phyloP scores from a whole-genome alignment of 2,797 vertebrate genomes.

The Eurystomus glaucurus region DNA sequence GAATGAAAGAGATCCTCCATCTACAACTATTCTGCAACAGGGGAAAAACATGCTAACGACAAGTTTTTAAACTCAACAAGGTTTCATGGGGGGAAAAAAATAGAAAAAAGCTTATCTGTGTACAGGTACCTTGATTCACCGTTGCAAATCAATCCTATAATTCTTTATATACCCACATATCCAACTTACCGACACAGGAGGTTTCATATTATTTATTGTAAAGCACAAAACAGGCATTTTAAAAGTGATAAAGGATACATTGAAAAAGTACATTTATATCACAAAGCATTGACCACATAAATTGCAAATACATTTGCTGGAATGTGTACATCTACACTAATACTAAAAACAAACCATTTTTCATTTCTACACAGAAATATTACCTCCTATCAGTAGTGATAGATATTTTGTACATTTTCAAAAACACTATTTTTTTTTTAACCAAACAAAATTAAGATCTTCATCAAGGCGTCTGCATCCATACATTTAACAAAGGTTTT shows the following conservation, averaged over 20 bases:
- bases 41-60: conserved; percentile 82
- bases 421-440: conserved; percentile 93
- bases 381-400: conserved; percentile 93
- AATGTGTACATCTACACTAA: conserved; percentile 99
- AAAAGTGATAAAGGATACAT: conserved; percentile 99
- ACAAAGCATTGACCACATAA: conserved; percentile 98
- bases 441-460: conserved; percentile 99
- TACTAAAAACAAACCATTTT: conserved; percentile 99
- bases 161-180: conserved; percentile 87
- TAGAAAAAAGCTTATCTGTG: conserved; percentile 65
- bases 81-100: conserved; percentile 27
- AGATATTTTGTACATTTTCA: conserved; percentile 92
- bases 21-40: conserved; percentile 85
- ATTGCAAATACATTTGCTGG: conserved; percentile 97
- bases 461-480: conserved; percentile 99
- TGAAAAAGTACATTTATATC: conserved; percentile 99
- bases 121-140: conserved; percentile 83
- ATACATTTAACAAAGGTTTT: conserved; percentile 99
- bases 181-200: conserved; percentile 99
- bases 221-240: conserved; percentile 98
- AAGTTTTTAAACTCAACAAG: conserved; percentile 77
- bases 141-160: conserved; percentile 81
- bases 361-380: conserved; percentile 98
- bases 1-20: conserved; percentile 81
- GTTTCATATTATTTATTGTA: conserved; percentile 99